Base-by-base conservation (phyloP, 2,888 invertebrate species). In the Alsophila aescularia region DNA sequence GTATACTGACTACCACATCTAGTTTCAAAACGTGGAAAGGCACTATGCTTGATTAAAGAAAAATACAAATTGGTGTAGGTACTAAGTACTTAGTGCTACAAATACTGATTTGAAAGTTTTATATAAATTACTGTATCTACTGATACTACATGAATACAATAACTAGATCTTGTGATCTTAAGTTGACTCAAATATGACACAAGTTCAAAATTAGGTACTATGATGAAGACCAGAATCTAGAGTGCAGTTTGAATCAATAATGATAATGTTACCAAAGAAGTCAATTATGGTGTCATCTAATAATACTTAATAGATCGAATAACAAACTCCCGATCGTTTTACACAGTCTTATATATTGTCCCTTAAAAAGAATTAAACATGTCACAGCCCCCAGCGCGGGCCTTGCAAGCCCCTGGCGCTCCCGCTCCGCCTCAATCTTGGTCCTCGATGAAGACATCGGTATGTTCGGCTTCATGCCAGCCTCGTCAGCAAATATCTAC, bases 21-120 rank as follows among this genome's bases (percentile, higher is more conserved):
- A 81, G 62, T 76, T 78, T 75, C 59, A 77, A 79, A 83, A 77
- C 63, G 68, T 81, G 81, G 79, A 89, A 90, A 90, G 90, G 90
- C 90, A 90, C 90, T 88, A 87, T 85, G 72, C 84, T 86, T 87
- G 82, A 81, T 71, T 78, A 79, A 80, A 71, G 64, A 69, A 77
- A 79, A 50, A 52, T 63, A 59, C 37, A 60, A 57, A 43, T 39
- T n/a, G n/a, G n/a, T n/a, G 27, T 50, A 51, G 42, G 36, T 24
- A 24, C 4, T 24, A 24, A 6, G 24, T 24, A 59, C 54, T 50
- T 58, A 36, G 51, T 49, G 44, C 52, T 57, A 58, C 36, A 47
- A 36, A 9, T 48, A 37, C 18, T 31, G 36, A 45, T 42, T 45
- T 14, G 42, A 16, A 47, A 40, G 32, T 49, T 49, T 54, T 44